phyloP scores from a whole-genome alignment of 2,888 invertebrate genomes.

The Resseliella maxima region DNA sequence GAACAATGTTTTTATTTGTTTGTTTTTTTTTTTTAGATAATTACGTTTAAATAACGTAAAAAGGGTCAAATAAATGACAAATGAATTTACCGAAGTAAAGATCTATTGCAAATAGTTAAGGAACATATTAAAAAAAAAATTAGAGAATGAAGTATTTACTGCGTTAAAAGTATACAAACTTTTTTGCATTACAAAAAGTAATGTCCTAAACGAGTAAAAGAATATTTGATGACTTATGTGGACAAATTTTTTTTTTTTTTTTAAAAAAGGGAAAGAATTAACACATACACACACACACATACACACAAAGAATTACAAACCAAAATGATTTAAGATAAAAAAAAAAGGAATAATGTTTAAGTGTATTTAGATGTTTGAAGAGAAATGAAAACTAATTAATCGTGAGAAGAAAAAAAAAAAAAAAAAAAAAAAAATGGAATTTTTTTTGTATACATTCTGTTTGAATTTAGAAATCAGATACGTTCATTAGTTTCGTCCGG shows the following conservation, averaged over 20 bases:
- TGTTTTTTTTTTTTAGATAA: neutral
- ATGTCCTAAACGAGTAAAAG: too few species aligned
- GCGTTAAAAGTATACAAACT: neutral
- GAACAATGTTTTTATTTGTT: constrained; percentile 11
- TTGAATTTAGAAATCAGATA: neutral
- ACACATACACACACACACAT: neutral
- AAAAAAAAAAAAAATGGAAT: neutral
- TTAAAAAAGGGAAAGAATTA: too few species aligned
- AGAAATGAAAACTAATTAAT: neutral
- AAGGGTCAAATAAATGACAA: neutral
- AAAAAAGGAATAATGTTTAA: neutral
- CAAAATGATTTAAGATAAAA: neutral
- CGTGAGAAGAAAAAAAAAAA: neutral
- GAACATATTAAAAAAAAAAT: neutral
- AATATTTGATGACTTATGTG: too few species aligned
- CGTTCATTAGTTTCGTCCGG: neutral
- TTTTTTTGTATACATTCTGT: neutral
- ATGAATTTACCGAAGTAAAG: neutral
- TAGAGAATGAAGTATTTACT: neutral
- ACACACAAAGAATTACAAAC: neutral
- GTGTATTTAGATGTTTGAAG: constrained; percentile 1
- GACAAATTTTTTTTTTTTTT: too few species aligned
- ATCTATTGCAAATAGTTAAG: neutral
- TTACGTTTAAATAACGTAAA: neutral
- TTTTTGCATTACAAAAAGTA: too few species aligned